Evolutionary conservation across 2,888 invertebrate genomes (phyloP).

Genomic region (Drosophila monieri): DNA sequence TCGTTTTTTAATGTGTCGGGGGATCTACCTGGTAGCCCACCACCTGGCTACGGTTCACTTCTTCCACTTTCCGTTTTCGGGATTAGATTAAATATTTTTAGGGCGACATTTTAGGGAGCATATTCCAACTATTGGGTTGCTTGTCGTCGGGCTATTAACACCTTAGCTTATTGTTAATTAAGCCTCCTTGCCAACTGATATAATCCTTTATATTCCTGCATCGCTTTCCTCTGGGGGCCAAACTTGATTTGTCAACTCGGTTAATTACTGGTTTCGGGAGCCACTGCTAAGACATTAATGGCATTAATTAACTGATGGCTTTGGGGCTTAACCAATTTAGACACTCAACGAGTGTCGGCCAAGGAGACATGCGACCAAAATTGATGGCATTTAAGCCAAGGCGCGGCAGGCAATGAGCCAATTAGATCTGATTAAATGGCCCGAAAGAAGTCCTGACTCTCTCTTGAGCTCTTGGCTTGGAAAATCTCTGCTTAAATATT

Average conservation of each 20-base stretch:
- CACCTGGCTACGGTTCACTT: constrained; percentile 5
- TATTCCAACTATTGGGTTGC: constrained; percentile 29
- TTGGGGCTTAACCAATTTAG: constrained; percentile 47
- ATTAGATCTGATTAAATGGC: constrained; percentile 35
- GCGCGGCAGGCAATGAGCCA: constrained; percentile 1
- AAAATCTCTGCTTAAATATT: constrained; percentile 27
- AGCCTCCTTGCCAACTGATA: constrained; percentile 55
- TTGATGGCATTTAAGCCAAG: constrained; percentile 33
- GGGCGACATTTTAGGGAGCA: constrained; percentile 45
- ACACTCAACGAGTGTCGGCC: constrained; percentile 33
- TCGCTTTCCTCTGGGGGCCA: constrained; percentile 8
- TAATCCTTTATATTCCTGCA: constrained; percentile 39
- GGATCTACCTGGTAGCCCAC: constrained; percentile 2
- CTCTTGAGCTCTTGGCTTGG: background rate
- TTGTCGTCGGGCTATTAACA: constrained; percentile 61
- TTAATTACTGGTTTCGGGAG: constrained; percentile 62
- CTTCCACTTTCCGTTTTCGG: constrained; percentile 29
- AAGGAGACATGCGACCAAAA: constrained; percentile 4
- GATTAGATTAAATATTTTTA: constrained; percentile 52
- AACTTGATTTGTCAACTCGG: constrained; percentile 71
- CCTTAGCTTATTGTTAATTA: constrained; percentile 69
- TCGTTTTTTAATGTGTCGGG: constrained; percentile 46
- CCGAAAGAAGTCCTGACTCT: constrained; percentile 2
- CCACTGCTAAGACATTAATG: constrained; percentile 59
- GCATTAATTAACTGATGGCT: constrained; percentile 71